Conservation (phyloP, 2,888 invertebrate genomes). For the Drosophila atripex region DNA sequence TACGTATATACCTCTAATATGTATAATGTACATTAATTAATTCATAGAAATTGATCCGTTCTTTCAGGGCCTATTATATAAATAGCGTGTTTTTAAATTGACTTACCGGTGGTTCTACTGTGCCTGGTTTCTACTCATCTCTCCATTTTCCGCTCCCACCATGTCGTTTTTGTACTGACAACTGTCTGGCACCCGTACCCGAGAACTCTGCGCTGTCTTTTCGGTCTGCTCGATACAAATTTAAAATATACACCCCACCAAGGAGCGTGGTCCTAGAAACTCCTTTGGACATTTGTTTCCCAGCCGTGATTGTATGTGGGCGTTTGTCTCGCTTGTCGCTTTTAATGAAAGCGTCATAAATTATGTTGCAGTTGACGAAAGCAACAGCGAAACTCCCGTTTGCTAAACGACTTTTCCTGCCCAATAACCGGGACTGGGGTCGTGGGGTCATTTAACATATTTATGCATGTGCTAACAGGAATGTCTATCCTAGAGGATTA, state of each 20-base stretch:
- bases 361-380: constrained; percentile 82
- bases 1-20: too few relatives aligned
- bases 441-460: constrained; percentile 59
- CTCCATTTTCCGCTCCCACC: neutral
- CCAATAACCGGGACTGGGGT: constrained; percentile 8
- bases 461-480: neutral
- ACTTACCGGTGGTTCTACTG: neutral
- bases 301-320: constrained; percentile 74
- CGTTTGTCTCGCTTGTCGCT: constrained; percentile 78
- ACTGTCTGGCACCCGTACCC: constrained; percentile 77
- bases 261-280: constrained; percentile 16
- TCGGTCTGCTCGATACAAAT: constrained; percentile 49
- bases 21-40: too few relatives aligned
- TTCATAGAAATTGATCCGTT: too few relatives aligned
- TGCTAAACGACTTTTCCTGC: constrained; percentile 7
- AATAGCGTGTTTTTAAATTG: too few relatives aligned
- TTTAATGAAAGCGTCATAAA: constrained; percentile 83
- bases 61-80: too few relatives aligned
- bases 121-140: neutral
- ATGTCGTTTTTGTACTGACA: constrained; percentile 58
- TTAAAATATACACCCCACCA: constrained; percentile 53
- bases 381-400: constrained; percentile 57
- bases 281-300: constrained; percentile 63
- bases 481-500: constrained; percentile 1
- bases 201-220: constrained; percentile 53